phyloP scores from a whole-genome alignment of 2,113 vertebrate species.

The Oenanthe oenanthe region DNA sequence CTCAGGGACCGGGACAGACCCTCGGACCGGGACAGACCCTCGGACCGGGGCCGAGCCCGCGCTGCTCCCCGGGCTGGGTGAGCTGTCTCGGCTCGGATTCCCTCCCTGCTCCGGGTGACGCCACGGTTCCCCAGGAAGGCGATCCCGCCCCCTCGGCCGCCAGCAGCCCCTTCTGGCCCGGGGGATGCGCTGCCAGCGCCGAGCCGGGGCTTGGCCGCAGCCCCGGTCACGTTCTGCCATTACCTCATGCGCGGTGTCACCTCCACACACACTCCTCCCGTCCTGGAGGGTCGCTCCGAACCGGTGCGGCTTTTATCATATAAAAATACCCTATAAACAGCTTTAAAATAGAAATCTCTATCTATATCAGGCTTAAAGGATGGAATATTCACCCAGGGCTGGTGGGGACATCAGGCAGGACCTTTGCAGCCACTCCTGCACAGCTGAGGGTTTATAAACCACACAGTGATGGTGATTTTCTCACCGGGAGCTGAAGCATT shows the following conservation, averaged over 20 bases:
- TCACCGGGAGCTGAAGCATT: neutral
- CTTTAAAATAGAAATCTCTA: accelerated
- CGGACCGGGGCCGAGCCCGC: neutral
- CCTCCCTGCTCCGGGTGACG: neutral
- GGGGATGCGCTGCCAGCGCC: neutral
- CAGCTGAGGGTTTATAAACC: accelerated
- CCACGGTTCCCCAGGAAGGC: neutral
- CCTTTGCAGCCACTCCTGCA: neutral
- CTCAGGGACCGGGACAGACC: neutral
- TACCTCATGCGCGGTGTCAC: neutral
- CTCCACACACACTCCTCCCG: neutral
- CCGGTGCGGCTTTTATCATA: accelerated
- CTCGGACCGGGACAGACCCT: neutral
- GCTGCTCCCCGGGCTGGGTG: accelerated
- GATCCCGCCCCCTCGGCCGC: neutral
- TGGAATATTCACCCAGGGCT: neutral
- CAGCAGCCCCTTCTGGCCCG: conserved; percentile 18
- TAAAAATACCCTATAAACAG: accelerated
- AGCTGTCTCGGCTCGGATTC: neutral
- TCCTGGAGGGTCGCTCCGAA: accelerated
- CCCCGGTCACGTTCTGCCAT: neutral
- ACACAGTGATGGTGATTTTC: accelerated
- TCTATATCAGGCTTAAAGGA: neutral
- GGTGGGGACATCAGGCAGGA: accelerated
- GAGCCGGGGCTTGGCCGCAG: neutral